Evolutionary conservation across 2,888 invertebrate genomes (phyloP).

Genomic region (Torymus tubicola): DNA sequence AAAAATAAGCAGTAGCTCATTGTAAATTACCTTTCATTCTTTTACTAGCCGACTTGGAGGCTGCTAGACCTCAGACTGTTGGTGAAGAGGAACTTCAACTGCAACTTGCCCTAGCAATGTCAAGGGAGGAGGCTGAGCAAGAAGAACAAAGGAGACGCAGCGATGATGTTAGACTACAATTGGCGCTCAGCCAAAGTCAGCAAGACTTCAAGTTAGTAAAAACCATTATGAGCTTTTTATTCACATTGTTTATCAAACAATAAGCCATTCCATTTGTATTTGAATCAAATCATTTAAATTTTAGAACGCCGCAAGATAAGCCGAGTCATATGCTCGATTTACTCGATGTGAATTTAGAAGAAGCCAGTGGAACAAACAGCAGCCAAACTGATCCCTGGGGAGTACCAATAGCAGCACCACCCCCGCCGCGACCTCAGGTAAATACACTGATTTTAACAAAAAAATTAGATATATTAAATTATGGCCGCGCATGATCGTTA

Average conservation of each 20-base stretch:
- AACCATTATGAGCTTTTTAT: neutral
- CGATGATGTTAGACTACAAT: slow-evolving; percentile 96
- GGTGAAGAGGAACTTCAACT: slow-evolving; percentile 99
- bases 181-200: slow-evolving; percentile 96
- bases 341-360: slow-evolving; percentile 87
- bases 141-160: slow-evolving; percentile 95
- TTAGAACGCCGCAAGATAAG: slow-evolving; percentile 72
- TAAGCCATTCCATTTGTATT: neutral
- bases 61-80: slow-evolving; percentile 95
- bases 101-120: slow-evolving; percentile 98
- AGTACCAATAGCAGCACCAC: slow-evolving; percentile 76
- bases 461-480: neutral
- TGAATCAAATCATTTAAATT: slow-evolving; percentile 38
- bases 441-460: neutral
- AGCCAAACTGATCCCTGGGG: slow-evolving; percentile 86
- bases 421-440: slow-evolving; percentile 80
- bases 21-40: slow-evolving; percentile 14
- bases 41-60: slow-evolving; percentile 85
- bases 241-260: neutral
- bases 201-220: slow-evolving; percentile 89
- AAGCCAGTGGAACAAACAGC: slow-evolving; percentile 78
- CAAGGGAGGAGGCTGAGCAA: slow-evolving; percentile 98
- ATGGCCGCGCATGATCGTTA: slow-evolving; percentile 35
- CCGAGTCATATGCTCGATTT: slow-evolving; percentile 89
- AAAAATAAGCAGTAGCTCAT: neutral